Percentiles rank a stretch among this genome's conserved stretches.
phyloP scores from a whole-genome alignment of 2,113 vertebrate genomes.

The Rhagologus leucostigma region DNA sequence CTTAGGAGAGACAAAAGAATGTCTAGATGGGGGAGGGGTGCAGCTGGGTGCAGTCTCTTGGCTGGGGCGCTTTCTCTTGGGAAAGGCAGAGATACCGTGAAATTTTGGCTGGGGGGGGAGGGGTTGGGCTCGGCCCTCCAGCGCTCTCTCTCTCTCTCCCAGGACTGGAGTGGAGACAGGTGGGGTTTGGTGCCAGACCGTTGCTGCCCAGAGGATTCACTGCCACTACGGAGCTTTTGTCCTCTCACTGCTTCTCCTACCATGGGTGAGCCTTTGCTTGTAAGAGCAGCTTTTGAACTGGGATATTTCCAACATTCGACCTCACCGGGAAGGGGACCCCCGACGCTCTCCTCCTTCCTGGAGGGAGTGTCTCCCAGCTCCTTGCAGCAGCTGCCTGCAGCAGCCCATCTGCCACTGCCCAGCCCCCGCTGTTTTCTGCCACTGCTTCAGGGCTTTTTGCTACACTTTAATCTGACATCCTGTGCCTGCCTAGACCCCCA shows the following conservation, averaged over 20 bases:
- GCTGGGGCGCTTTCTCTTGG: background rate
- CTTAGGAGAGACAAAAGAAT: background rate
- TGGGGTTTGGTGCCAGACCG: background rate
- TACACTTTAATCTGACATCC: rapidly evolving
- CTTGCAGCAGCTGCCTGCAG: rapidly evolving
- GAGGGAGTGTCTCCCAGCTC: background rate
- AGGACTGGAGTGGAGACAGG: background rate
- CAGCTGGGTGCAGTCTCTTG: background rate
- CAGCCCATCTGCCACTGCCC: background rate
- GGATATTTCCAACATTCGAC: background rate
- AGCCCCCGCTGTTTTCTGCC: background rate
- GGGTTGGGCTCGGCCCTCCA: background rate
- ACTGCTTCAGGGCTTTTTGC: background rate
- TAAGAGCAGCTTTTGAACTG: background rate
- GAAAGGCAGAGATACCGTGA: rapidly evolving
- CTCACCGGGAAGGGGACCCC: background rate
- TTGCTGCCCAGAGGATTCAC: too few species aligned
- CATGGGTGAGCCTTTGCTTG: background rate
- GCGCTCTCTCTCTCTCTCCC: rapidly evolving
- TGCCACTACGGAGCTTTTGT: background rate
- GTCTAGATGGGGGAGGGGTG: background rate
- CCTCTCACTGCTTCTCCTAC: background rate
- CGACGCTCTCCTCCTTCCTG: rapidly evolving
- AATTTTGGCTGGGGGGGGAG: background rate
- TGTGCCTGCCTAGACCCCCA: rapidly evolving